Evolutionary conservation across 92 coral and sea anemone genomes (phyloP), one percentile per base, ranked within the genome.

Genomic region (Epizoanthus ramosus): DNA sequence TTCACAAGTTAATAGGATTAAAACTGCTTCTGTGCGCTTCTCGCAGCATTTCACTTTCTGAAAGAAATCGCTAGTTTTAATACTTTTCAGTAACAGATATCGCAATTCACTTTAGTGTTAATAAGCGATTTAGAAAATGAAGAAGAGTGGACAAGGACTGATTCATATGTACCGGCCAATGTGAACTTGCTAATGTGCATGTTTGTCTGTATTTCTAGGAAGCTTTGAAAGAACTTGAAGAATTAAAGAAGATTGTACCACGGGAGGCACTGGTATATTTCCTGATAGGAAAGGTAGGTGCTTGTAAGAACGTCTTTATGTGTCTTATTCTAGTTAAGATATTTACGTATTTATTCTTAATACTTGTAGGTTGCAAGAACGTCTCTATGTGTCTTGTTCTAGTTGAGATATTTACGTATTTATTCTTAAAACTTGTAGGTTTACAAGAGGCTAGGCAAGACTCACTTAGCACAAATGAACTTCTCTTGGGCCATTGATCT

Each of bases 401-500:
- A 9, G 54, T 8, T 47, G 9, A 47, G 73, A 57, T 57, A 31
- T 19, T 43, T 37, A 0, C 25, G n/a, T 17, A 25, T 59, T 21
- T 7, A 68, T n/a, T 54, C 17, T 71, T 3, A 18, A 37, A 56
- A 22, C 68, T 19, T 57, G 9, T 61, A 97, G 99, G 99, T 94
- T 14, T 94, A 97, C 88, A 97, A 90, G 80, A 94, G 92, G 60
- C 91, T 97, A 19, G 99, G 99, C 13, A 88, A 92, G 18, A 85
- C 89, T 16, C 98, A 97, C 66, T 82, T 94, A 53, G 99, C 99
- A 1, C 99, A 97, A 83, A 97, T 94, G 99, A 90, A 97, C 81
- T 97, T 97, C 77, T 97, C 99, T 5, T 97, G 99, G 99, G 99
- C 99, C 4, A 93, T 97, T 3, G 99, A 97, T 87, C 85, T 97